Base-by-base conservation (phyloP, 2,797 vertebrate species). In the Sebastes variabilis region DNA sequence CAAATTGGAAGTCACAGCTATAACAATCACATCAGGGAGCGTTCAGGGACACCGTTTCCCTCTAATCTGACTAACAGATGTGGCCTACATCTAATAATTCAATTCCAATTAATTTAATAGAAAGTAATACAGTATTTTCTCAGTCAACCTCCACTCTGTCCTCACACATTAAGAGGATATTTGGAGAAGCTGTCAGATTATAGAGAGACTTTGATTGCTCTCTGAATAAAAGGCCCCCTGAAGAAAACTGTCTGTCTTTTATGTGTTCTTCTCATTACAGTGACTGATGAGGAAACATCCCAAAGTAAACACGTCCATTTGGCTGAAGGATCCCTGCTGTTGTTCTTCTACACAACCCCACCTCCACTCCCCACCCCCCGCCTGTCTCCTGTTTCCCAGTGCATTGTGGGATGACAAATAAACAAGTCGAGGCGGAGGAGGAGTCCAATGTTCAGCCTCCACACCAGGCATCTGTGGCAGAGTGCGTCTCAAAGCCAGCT, bases 341-440 rank as follows among this genome's bases (percentile, higher is more conserved):
- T 92, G 82, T 88, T 89, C 82, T 82, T 77, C 83, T 75, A 79
- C 89, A 93, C 80, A 86, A 75, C 66, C 61, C 62, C 4, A 32
- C 22, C 61, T 16, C 54, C n/a, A 2, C 65, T 4, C 32, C 60
- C 64, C 30, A 12, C 4, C 14, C 68, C 46, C 56, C 36, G 16
- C 62, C 59, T 27, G 20, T 62, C 73, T 79, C 72, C 46, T 61
- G 66, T 85, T 75, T 89, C 88, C 87, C 88, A 81, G 77, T 92
- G 92, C 92, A 93, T 93, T 93, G 83, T 93, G 92, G 91, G 90
- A 83, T 65, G 70, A 86, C 85, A 89, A 91, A 90, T 86, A 94
- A 92, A 92, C 88, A 93, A 77, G 81, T 76, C 77, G 66, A 82
- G 75, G 84, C 42, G 27, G 88, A 89, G 91, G 89, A 87, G 88